A percentile compares a stretch with the other conserved stretches of the same genome.
Evolutionary conservation across 2,797 vertebrate genomes (phyloP).

Genomic region (Vultur gryphus): DNA sequence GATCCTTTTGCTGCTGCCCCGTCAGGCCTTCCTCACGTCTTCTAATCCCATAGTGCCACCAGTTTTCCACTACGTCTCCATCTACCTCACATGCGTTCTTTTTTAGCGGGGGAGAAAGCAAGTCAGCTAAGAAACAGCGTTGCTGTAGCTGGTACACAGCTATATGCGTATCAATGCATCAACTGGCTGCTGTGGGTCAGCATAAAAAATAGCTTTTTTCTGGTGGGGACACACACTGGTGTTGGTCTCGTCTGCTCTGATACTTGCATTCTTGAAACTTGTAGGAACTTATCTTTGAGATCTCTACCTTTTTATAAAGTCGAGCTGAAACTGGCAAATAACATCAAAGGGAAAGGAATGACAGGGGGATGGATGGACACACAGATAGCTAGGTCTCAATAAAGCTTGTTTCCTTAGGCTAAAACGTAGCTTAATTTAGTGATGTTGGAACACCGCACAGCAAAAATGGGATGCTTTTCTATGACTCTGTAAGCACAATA

Average conservation of each 20-base stretch:
- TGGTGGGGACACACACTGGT: not conserved
- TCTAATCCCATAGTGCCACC: not conserved
- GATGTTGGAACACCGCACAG: not conserved
- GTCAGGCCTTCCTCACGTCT: not conserved
- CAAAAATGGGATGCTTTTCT: not conserved
- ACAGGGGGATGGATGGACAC: not conserved
- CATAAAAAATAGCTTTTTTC: not conserved
- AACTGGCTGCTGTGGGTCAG: not conserved
- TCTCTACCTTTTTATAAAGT: not conserved
- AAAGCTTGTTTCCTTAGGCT: not conserved
- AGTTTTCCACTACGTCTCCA: not conserved
- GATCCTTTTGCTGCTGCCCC: not conserved
- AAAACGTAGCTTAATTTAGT: not conserved
- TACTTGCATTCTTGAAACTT: not conserved
- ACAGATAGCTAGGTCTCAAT: not conserved
- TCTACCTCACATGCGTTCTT: not conserved
- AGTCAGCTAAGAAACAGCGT: not conserved
- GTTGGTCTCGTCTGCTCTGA: not conserved
- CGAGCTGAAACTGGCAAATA: not conserved
- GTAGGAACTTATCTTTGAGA: not conserved
- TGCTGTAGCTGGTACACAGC: not conserved
- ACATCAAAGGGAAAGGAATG: not conserved
- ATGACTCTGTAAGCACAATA: not conserved
- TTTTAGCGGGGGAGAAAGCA: not conserved
- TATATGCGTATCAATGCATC: too few species aligned